Percentiles rank a stretch among this genome's conserved stretches.
phyloP scores from a whole-genome alignment of 53 echinoderm and acorn worm genomes.

The Hippasteria phrygiana region DNA sequence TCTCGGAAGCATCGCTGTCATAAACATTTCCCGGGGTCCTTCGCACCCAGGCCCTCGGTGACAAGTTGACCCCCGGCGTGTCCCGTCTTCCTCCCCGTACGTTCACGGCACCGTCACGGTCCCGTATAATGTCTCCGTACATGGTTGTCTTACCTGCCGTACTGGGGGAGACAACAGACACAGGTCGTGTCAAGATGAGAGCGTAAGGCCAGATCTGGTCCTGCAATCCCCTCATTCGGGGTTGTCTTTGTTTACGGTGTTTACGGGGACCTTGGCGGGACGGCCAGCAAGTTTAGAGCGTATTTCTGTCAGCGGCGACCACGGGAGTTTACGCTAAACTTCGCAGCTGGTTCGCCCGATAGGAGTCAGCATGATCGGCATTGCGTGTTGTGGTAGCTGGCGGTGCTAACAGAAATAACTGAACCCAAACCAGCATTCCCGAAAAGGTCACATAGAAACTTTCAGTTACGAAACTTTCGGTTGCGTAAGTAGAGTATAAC shows the following conservation, averaged over 20 bases:
- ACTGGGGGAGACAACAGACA: slow-evolving; percentile 19
- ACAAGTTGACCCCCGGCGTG: slow-evolving; percentile 41
- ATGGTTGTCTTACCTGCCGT: neutral
- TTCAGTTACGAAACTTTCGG: neutral
- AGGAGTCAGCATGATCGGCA: slow-evolving; percentile 27
- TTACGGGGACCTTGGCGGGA: slow-evolving; percentile 46
- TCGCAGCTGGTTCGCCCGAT: slow-evolving; percentile 40
- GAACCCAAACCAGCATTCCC: neutral
- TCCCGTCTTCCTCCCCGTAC: neutral
- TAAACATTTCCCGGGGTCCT: slow-evolving; percentile 56
- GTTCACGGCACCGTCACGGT: neutral
- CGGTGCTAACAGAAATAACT: slow-evolving; percentile 16
- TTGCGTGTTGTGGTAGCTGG: slow-evolving; percentile 38
- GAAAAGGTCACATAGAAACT: neutral
- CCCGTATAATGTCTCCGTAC: neutral
- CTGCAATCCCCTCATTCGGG: neutral
- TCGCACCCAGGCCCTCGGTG: neutral
- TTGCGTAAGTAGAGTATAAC: too few species aligned
- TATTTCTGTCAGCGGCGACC: slow-evolving; percentile 53
- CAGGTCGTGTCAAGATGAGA: slow-evolving; percentile 26
- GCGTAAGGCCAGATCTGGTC: neutral
- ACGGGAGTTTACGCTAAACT: slow-evolving; percentile 30
- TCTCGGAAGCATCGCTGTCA: slow-evolving; percentile 51
- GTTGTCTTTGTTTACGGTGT: slow-evolving; percentile 41
- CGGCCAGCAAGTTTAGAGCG: slow-evolving; percentile 27